Conservation (phyloP, 2,113 vertebrate species). For the Oryzias woworae region DNA sequence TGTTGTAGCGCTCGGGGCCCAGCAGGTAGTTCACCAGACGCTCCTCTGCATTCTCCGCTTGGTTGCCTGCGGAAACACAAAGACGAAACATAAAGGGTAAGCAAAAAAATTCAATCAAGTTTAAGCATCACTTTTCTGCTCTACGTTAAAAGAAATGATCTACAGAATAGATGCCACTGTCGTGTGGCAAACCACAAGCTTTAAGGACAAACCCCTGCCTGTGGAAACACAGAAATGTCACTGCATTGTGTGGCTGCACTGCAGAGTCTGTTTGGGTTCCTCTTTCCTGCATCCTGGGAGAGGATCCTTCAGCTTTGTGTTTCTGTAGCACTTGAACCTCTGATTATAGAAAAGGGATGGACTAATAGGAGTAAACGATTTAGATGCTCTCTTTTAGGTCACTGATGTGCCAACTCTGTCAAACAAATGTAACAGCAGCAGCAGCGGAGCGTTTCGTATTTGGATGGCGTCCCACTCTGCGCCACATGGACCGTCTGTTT, state of each 20-base stretch:
- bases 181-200: background rate
- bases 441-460: slow-evolving; percentile 25
- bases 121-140: no score
- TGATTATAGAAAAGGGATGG: slow-evolving; percentile 52
- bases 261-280: slow-evolving; percentile 26
- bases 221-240: no score
- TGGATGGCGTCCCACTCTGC: slow-evolving; percentile 15
- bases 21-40: slow-evolving; percentile 77
- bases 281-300: slow-evolving; percentile 41
- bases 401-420: slow-evolving; percentile 39
- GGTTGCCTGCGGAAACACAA: slow-evolving; percentile 48
- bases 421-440: slow-evolving; percentile 39
- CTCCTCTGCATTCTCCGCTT: slow-evolving; percentile 78
- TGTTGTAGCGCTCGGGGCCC: slow-evolving; percentile 79
- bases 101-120: no score
- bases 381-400: slow-evolving; percentile 21
- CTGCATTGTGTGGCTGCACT: background rate
- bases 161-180: slow-evolving; percentile 23
- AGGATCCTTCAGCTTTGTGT: slow-evolving; percentile 47
- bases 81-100: background rate
- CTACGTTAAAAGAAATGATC: background rate
- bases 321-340: slow-evolving; percentile 49
- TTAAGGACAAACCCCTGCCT: no score
- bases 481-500: slow-evolving; percentile 37
- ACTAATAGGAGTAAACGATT: no score